Evolutionary conservation across 2,888 invertebrate species (phyloP).

Genomic region (Syritta pipiens): DNA sequence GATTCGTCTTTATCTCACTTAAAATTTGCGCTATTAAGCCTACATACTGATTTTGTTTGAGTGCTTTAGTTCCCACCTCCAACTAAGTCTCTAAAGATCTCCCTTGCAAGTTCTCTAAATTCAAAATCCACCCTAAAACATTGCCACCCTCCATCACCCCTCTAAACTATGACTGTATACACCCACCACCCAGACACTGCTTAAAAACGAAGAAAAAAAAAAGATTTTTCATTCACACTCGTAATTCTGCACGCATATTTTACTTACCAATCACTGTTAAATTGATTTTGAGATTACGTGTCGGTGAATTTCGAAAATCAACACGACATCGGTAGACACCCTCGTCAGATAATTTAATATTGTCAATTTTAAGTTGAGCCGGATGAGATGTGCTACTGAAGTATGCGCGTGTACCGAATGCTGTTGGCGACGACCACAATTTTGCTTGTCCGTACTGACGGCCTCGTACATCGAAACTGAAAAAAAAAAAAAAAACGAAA

Average conservation of each 20-base stretch:
- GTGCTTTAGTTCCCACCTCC: too few species aligned
- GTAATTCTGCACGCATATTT: slow-evolving; percentile 17
- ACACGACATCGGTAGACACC: slow-evolving; percentile 87
- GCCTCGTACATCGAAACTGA: slow-evolving; percentile 88
- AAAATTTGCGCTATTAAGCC: too few species aligned
- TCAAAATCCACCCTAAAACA: too few species aligned
- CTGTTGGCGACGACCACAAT: slow-evolving; percentile 89
- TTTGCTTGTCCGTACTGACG: slow-evolving; percentile 86
- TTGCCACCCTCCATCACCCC: too few species aligned
- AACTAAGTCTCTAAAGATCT: too few species aligned
- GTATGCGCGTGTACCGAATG: slow-evolving; percentile 89
- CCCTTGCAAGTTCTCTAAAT: too few species aligned
- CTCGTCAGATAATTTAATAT: slow-evolving; percentile 83
- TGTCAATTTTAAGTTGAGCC: slow-evolving; percentile 86
- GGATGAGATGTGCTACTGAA: slow-evolving; percentile 90
- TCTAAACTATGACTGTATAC: too few species aligned
- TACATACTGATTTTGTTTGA: too few species aligned
- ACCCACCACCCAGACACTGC: too few species aligned
- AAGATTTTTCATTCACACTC: neutral
- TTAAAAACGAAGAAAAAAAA: neutral
- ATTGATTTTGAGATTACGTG: slow-evolving; percentile 86
- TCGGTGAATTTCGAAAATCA: slow-evolving; percentile 87
- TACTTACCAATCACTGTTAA: slow-evolving; percentile 87
- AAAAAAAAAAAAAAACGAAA: slow-evolving; percentile 58
- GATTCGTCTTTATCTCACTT: too few species aligned